These are phyloP conservation scores for Hystrix brachyura DNA, from an alignment of 2,113 vertebrate species.

Conservation along the genomic window DNA sequence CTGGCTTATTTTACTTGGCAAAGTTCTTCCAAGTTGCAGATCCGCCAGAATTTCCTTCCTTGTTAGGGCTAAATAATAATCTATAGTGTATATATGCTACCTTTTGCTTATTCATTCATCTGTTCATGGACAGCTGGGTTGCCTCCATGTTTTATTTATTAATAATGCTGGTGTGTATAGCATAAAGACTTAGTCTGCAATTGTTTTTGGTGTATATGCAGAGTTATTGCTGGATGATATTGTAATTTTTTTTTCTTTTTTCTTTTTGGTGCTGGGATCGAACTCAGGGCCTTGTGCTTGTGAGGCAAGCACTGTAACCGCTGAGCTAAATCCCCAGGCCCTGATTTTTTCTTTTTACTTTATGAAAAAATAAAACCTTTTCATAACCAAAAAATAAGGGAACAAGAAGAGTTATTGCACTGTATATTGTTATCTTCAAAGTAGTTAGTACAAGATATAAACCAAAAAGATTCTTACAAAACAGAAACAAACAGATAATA, in stretches of 20 bases:
- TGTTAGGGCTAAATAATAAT: not conserved
- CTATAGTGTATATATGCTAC: not conserved
- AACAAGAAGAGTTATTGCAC: no score
- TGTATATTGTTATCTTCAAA: no score
- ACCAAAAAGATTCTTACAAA: no score
- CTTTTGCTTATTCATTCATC: not conserved
- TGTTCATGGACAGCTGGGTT: not conserved
- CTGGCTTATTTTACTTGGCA: not conserved
- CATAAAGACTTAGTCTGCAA: not conserved
- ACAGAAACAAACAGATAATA: no score
- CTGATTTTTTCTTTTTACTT: not conserved
- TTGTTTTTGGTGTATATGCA: not conserved
- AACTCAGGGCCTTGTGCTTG: no score
- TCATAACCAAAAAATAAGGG: no score
- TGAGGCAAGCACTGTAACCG: no score
- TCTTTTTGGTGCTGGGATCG: no score
- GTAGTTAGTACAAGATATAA: no score
- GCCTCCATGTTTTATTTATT: not conserved
- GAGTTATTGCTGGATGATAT: not conserved
- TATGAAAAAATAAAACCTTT: no score
- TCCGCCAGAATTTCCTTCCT: not conserved
- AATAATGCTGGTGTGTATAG: not conserved
- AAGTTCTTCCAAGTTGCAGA: not conserved
- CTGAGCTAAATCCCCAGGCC: no score
- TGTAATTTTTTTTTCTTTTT: not conserved